Evolutionary conservation across 92 coral and sea anemone genomes (phyloP), one percentile per base, ranked within the genome.

Genomic region (Actinernus sp.): DNA sequence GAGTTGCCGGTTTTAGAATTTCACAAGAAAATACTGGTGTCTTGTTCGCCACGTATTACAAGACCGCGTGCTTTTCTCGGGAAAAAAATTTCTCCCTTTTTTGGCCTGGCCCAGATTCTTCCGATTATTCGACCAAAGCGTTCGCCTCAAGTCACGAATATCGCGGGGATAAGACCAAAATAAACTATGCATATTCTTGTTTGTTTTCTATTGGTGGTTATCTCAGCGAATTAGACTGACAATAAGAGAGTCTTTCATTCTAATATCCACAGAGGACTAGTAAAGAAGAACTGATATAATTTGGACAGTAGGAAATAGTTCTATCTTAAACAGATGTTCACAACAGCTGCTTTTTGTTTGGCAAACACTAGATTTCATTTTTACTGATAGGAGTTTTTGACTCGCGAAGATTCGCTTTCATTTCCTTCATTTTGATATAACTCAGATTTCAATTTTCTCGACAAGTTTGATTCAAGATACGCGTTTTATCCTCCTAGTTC

Each of bases 241-340:
- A 52, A 22, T 11, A 28, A 28, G 24, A 18, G 31, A 4, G 9
- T 52, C 6, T 12, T 31, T 45, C 31, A 28, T 65, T 55, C 68
- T 65, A 65, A 76, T 76, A 53, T 66, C 63, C 69, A 55, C 57
- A 55, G 54, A 36, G 83, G 76, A 43, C 81, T 62, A 59, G 22
- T 45, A 20, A n/a, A 24, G 22, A 39, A 64, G 34, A 39, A 12
- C 43, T 48, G 26, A 80, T 62, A 74, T 62, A 62, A 60, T 63
- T 57, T 45, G 49, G 48, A 73, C 53, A 63, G 64, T 63, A 82
- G 84, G 80, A 87, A 84, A 81, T 70, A 84, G 67, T 81, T 74
- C 80, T 73, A 73, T 81, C 86, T 71, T 86, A 80, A 86, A 67
- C 97, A 90, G 97, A 86, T 90, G 97, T 78, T 76, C 30, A 31